Percentiles rank a stretch among this genome's conserved stretches.
These are phyloP conservation scores for Drosophila sulfurigaster DNA, from an alignment of 1,140 invertebrate species.

Conservation along the genomic window DNA sequence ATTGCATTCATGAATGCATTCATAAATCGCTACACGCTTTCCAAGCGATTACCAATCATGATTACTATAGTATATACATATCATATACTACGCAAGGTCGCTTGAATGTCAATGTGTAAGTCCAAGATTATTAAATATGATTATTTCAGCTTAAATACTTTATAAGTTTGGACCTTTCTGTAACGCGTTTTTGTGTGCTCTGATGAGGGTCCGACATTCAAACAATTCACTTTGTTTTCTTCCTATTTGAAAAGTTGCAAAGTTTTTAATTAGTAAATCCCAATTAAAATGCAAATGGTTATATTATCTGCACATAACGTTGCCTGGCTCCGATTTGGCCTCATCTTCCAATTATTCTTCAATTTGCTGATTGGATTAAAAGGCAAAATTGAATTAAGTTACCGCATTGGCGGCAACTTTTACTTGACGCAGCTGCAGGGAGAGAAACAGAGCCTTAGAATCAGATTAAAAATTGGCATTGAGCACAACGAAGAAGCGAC, in stretches of 20 bases:
- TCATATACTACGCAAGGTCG: background rate
- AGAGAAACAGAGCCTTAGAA: background rate
- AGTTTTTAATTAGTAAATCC: slow-evolving; percentile 79
- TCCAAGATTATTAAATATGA: slow-evolving; percentile 10
- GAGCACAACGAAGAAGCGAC: background rate
- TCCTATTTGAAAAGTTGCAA: slow-evolving; percentile 33
- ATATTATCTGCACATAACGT: slow-evolving; percentile 58
- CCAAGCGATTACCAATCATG: slow-evolving; percentile 1
- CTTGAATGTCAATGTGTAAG: slow-evolving; percentile 15
- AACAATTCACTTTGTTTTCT: slow-evolving; percentile 29
- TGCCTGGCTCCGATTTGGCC: slow-evolving; percentile 13
- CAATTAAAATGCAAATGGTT: slow-evolving; percentile 76
- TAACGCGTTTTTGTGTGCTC: background rate
- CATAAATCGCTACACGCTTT: background rate
- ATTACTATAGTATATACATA: background rate
- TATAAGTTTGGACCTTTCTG: background rate
- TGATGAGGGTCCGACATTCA: slow-evolving; percentile 25
- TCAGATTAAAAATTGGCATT: slow-evolving; percentile 29
- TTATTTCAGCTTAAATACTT: slow-evolving; percentile 18
- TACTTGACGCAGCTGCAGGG: slow-evolving; percentile 16
- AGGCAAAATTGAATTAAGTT: slow-evolving; percentile 77
- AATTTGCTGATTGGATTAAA: slow-evolving; percentile 80
- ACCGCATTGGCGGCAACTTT: slow-evolving; percentile 65
- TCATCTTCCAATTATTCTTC: slow-evolving; percentile 64
- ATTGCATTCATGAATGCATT: slow-evolving; percentile 14